phyloP scores from a whole-genome alignment of 2,888 invertebrate species.

The Leptura quadrifasciata region DNA sequence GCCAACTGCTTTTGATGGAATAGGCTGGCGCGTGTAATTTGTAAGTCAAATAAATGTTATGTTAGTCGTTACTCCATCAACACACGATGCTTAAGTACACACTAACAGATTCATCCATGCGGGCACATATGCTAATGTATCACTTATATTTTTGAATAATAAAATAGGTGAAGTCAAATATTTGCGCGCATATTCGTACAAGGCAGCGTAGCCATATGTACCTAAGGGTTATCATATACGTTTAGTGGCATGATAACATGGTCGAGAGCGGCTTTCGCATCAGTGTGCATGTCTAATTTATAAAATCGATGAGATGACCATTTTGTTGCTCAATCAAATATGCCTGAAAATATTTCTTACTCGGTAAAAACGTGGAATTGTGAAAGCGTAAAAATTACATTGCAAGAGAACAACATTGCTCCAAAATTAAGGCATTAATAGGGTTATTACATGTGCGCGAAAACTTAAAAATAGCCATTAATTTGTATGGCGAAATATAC shows the following conservation, averaged over 20 bases:
- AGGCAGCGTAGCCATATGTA: background rate
- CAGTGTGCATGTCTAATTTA: background rate
- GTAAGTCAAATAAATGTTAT: constrained; percentile 72
- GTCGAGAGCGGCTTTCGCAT: background rate
- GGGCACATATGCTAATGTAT: constrained; percentile 66
- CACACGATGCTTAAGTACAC: constrained; percentile 61
- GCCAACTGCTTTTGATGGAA: constrained; percentile 70
- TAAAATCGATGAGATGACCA: no score
- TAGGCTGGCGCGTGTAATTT: constrained; percentile 69
- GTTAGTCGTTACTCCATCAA: constrained; percentile 64
- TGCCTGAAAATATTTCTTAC: no score
- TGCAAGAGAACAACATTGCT: no score
- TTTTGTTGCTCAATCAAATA: no score
- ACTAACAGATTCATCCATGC: constrained; percentile 58
- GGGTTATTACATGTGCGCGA: no score
- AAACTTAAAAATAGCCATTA: no score
- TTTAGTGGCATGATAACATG: background rate
- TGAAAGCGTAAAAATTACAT: no score
- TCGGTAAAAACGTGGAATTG: no score
- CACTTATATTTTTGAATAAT: constrained; percentile 52
- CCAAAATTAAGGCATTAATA: no score
- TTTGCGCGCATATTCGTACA: constrained; percentile 26
- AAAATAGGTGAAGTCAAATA: constrained; percentile 49
- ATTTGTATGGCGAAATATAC: no score
- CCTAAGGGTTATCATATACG: background rate